These are phyloP conservation scores for Habroteleia sp. DNA, from an alignment of 2,888 invertebrate genomes.

Conservation along the genomic window DNA sequence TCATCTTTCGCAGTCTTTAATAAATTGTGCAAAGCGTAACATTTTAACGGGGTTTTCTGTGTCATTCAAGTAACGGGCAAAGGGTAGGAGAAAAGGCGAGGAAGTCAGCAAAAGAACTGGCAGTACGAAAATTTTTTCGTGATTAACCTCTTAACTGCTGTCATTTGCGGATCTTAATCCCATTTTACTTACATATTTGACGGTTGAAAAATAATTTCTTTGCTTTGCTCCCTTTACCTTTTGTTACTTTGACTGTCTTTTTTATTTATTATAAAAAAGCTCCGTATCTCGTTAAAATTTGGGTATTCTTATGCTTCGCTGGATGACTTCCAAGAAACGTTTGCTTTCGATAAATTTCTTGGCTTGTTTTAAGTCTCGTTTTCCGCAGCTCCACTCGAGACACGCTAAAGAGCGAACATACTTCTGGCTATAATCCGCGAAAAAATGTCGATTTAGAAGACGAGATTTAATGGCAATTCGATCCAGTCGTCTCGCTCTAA, in stretches of 20 bases:
- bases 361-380: conserved; percentile 18
- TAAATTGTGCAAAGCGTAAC: conserved; percentile 77
- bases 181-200: conserved; percentile 17
- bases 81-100: conserved; percentile 7
- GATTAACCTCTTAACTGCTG: conserved; percentile 33
- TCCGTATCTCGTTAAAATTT: conserved; percentile 49
- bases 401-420: neutral
- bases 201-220: conserved; percentile 13
- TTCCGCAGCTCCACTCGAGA: neutral
- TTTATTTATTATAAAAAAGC: conserved; percentile 41
- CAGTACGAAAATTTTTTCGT: conserved; percentile 24
- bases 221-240: conserved; percentile 39
- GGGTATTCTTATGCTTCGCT: conserved; percentile 42
- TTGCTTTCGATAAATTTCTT: conserved; percentile 21
- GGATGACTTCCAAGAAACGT: conserved; percentile 37
- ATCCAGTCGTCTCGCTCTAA: conserved; percentile 1
- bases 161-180: conserved; percentile 17
- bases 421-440: conserved; percentile 6
- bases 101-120: conserved; percentile 6
- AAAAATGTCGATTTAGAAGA: conserved; percentile 8
- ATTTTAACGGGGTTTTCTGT: conserved; percentile 74
- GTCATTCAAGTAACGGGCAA: conserved; percentile 68
- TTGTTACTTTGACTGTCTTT: conserved; percentile 39
- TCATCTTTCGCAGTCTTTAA: conserved; percentile 70
- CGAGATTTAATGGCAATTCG: conserved; percentile 15